Base-by-base conservation (phyloP, 2,113 vertebrate species). In the Oryzias woworae region DNA sequence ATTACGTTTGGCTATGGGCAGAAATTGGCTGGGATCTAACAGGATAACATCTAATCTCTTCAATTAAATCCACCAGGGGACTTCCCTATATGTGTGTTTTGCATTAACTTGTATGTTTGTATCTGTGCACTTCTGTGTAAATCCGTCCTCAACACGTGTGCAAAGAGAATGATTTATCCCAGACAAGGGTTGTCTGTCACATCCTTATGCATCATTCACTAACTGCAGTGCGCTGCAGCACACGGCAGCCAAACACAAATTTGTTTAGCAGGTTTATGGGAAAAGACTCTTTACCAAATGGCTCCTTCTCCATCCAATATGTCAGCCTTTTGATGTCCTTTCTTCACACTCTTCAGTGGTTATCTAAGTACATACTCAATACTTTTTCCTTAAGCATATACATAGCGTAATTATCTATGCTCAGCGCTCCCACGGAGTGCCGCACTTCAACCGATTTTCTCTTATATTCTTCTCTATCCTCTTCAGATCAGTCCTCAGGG, bases 11-110 rank as follows among this genome's bases (percentile, higher is more conserved):
- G 85, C 73, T 87, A 83, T 85, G 80, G 76, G 78, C 68, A 85
- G 84, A 86, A 87, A 90, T 86, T 88, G 88, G 77, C 75, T 73
- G 69, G 82, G 82, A 86, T 90, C 85, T 85, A 86, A 83, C 63
- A 68, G 88, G 87, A 90, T 90, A 86, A 87, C 79, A 84, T 87
- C 84, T 90, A 87, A 90, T 88, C 88, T 88, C 88, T 85, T 87
- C 86, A 88, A 90, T 88, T 90, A 90, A 76, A 88, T 79, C 79
- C 82, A 77, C 69, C 60, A 69, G 63, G 73, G 81, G 81, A 54
- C 66, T 83, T 79, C 77, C 69, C 41, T 62, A 57, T 80, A 62
- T 71, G 51, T 80, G 55, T 75, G 51, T 53, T 73, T 72, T 74
- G 57, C 71, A 58, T 69, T 58, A 43, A 17, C 54, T 45, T 53